A percentile compares a stretch with the other conserved stretches of the same genome.
phyloP scores from a whole-genome alignment of 2,113 vertebrate species.

The Corydoras sp. region DNA sequence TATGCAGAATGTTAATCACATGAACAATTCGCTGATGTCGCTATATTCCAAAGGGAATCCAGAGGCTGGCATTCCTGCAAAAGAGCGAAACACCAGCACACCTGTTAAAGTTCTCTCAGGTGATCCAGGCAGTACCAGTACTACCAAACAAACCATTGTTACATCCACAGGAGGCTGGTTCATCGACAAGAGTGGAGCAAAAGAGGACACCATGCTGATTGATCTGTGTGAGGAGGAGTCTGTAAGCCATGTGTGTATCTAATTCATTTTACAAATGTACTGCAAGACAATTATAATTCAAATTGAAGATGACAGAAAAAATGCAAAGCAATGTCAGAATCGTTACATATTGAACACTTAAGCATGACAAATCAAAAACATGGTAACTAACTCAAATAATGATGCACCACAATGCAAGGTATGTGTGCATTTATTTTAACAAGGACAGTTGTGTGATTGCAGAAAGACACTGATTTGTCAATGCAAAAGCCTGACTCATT shows the following conservation, averaged over 20 bases:
- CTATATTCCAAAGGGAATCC: constrained; percentile 80
- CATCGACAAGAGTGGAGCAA: constrained; percentile 62
- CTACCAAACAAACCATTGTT: constrained; percentile 29
- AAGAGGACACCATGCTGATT: constrained; percentile 57
- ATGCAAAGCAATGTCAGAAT: no score
- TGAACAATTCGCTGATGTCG: constrained; percentile 85
- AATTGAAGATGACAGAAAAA: no score
- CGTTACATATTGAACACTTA: no score
- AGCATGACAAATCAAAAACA: no score
- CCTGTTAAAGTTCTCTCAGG: constrained; percentile 36
- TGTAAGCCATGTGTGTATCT: constrained; percentile 9
- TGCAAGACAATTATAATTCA: no score
- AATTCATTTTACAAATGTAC: neutral
- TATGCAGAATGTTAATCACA: constrained; percentile 76
- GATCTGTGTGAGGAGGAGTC: constrained; percentile 71
- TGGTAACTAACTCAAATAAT: no score
- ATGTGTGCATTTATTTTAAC: neutral
- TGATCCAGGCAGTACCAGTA: constrained; percentile 27
- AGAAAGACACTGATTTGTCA: constrained; percentile 53
- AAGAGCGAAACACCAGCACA: neutral
- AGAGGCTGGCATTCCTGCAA: constrained; percentile 44
- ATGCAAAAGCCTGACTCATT: constrained; percentile 66
- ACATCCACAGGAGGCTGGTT: constrained; percentile 74
- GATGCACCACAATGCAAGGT: neutral
- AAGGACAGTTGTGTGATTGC: neutral